phyloP scores from a whole-genome alignment of 2,113 vertebrate genomes.

The Labeo rohita region DNA sequence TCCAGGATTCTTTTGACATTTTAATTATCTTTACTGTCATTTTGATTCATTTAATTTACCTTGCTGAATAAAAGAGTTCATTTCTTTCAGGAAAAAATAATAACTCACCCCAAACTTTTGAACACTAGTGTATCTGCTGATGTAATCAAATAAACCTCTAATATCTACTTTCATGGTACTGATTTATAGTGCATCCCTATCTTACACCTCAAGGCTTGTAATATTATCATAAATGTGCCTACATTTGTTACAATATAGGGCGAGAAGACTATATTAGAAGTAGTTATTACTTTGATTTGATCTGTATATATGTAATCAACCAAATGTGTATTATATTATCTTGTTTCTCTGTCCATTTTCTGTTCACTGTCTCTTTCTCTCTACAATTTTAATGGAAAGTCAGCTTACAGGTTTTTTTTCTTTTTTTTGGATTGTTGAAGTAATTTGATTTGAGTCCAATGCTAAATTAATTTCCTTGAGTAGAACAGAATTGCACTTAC shows the following conservation, averaged over 20 bases:
- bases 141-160: not conserved
- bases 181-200: not conserved
- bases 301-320: not conserved
- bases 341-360: not conserved
- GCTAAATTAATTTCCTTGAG: not conserved
- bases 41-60: not conserved
- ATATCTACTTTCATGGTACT: not conserved
- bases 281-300: not conserved
- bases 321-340: conserved; percentile 16
- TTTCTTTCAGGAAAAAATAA: not conserved
- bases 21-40: not conserved
- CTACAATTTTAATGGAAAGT: not conserved
- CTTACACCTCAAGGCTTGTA: not conserved
- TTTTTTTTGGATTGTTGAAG: not conserved
- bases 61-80: not conserved
- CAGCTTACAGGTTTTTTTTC: not conserved
- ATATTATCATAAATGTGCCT: not conserved
- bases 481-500: not conserved
- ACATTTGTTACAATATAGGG: not conserved
- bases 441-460: not conserved
- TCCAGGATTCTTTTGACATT: not conserved
- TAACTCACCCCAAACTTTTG: not conserved
- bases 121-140: not conserved
- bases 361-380: not conserved
- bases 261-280: not conserved